Evolutionary conservation across 2,888 invertebrate species (phyloP).

Genomic region (Leucoptera coffeella): DNA sequence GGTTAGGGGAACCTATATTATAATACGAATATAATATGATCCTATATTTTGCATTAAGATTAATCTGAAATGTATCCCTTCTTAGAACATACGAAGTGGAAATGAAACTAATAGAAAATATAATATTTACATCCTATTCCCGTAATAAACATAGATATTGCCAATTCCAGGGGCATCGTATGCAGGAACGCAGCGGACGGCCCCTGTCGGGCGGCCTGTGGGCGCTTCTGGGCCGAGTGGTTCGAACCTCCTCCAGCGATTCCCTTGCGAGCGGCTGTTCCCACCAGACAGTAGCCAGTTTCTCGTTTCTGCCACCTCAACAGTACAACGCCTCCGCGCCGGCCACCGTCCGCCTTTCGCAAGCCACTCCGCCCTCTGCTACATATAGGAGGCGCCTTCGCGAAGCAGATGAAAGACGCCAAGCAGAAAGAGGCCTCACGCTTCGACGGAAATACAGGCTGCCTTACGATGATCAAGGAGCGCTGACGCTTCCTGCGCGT

Average conservation of each 20-base stretch:
- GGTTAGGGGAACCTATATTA: too few relatives aligned
- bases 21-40: too few relatives aligned
- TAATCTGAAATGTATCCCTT: too few relatives aligned
- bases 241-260: constrained; percentile 26
- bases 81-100: too few relatives aligned
- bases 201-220: constrained; percentile 37
- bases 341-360: constrained; percentile 34
- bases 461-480: constrained; percentile 36
- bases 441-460: constrained; percentile 61
- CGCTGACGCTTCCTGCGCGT: constrained; percentile 23
- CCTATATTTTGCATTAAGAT: too few relatives aligned
- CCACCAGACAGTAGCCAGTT: constrained; percentile 66
- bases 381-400: constrained; percentile 57
- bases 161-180: background rate
- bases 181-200: constrained; percentile 26
- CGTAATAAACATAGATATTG: background rate
- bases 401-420: constrained; percentile 52
- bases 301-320: constrained; percentile 60
- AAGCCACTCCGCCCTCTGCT: constrained; percentile 55
- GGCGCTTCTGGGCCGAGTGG: constrained; percentile 66
- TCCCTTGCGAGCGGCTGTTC: constrained; percentile 66
- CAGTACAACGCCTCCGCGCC: constrained; percentile 30
- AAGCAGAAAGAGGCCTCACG: constrained; percentile 55
- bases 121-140: too few relatives aligned
- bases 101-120: too few relatives aligned